These are phyloP conservation scores for Notolepis coatsorum DNA, from an alignment of 2,797 vertebrate species.

Conservation along the genomic window DNA sequence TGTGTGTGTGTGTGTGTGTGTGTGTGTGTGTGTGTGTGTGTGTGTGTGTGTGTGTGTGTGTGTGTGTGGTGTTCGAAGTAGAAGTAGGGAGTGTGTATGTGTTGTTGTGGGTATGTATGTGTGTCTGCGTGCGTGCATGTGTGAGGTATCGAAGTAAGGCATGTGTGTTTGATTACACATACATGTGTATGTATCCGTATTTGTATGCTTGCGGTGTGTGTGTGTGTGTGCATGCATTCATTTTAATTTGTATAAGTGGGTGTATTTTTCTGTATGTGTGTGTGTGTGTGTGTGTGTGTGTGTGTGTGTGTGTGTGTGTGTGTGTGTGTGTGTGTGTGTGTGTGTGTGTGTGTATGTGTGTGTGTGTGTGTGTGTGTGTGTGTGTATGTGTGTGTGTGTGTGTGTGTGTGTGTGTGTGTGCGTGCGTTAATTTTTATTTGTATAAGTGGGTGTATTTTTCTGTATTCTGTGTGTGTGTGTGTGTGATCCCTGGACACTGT, in stretches of 20 bases:
- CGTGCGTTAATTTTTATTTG: neutral
- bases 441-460: neutral
- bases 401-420: constrained; percentile 14
- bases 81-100: too few relatives aligned
- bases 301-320: constrained; percentile 8
- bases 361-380: neutral
- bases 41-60: constrained; percentile 2
- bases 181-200: too few relatives aligned
- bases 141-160: neutral
- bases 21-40: constrained; percentile 1
- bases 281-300: neutral
- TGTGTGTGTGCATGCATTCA: neutral
- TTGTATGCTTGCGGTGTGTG: too few relatives aligned
- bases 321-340: neutral
- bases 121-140: neutral
- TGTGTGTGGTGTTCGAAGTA: too few relatives aligned
- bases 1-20: neutral
- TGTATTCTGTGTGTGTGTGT: constrained; percentile 3
- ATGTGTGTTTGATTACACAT: too few relatives aligned
- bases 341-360: neutral
- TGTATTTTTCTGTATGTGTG: neutral
- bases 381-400: constrained; percentile 12
- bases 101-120: neutral
- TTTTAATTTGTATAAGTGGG: neutral
- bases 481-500: neutral